Conservation (phyloP, 2,113 vertebrate species). For the Glaucidium brasilianum region DNA sequence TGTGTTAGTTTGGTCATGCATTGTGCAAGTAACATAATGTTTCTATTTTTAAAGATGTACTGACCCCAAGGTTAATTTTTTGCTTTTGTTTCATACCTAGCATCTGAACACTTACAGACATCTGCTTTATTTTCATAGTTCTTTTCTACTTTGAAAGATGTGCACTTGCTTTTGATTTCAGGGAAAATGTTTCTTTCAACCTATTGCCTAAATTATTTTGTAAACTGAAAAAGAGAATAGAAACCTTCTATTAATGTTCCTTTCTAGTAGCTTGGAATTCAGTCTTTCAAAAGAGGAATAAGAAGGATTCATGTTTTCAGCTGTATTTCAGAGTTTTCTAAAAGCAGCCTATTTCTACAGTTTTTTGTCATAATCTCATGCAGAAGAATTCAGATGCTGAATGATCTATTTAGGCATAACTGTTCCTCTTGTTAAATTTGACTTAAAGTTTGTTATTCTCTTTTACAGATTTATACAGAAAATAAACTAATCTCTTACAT, state of each 20-base stretch:
- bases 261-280: neutral
- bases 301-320: neutral
- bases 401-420: neutral
- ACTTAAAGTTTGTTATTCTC: neutral
- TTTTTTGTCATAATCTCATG: neutral
- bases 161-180: neutral
- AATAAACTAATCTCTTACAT: neutral
- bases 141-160: neutral
- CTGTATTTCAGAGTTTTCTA: neutral
- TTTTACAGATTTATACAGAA: neutral
- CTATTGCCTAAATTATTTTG: neutral
- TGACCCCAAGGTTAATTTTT: neutral
- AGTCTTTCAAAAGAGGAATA: neutral
- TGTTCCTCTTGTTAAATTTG: neutral
- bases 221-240: neutral
- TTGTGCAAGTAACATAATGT: neutral
- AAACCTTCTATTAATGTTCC: neutral
- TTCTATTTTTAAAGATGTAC: neutral
- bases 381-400: neutral
- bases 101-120: neutral
- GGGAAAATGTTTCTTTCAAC: neutral
- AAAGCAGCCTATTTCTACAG: neutral
- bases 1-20: neutral
- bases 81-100: neutral
- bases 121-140: neutral